These are phyloP conservation scores for Drosophila affinis DNA, from an alignment of 2,888 invertebrate species.

Conservation along the genomic window DNA sequence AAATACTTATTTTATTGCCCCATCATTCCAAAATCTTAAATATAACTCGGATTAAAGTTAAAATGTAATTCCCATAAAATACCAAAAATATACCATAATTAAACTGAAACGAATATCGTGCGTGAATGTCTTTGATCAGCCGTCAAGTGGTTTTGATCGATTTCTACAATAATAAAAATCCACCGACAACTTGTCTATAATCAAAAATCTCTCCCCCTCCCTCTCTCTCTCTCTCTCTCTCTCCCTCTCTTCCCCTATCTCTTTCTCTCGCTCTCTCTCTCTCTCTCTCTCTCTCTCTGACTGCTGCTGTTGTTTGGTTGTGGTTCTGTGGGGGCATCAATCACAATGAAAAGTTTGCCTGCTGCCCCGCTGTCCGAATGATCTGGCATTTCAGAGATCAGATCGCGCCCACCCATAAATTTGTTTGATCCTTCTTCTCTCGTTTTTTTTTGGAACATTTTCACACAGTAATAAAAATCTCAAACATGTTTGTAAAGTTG, in stretches of 20 bases:
- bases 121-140: constrained; percentile 70
- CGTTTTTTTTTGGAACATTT: constrained; percentile 51
- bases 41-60: neutral
- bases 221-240: constrained; percentile 28
- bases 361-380: constrained; percentile 1
- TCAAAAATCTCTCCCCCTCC: constrained; percentile 56
- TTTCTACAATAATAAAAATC: constrained; percentile 73
- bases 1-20: too few species aligned
- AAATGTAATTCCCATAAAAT: constrained; percentile 23
- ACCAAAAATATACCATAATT: constrained; percentile 53
- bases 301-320: constrained; percentile 57
- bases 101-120: constrained; percentile 28
- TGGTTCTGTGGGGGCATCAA: constrained; percentile 63
- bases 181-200: constrained; percentile 59
- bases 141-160: constrained; percentile 76
- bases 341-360: constrained; percentile 57
- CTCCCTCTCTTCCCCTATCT: constrained; percentile 26
- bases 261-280: constrained; percentile 25
- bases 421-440: constrained; percentile 71
- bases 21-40: neutral
- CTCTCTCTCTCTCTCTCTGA: constrained; percentile 24
- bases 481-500: constrained; percentile 81
- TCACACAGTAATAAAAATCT: constrained; percentile 79
- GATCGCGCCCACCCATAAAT: constrained; percentile 74
- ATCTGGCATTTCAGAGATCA: constrained; percentile 42